These are phyloP conservation scores for Myotis planiceps DNA, from an alignment of 2,797 vertebrate species.

Conservation along the genomic window DNA sequence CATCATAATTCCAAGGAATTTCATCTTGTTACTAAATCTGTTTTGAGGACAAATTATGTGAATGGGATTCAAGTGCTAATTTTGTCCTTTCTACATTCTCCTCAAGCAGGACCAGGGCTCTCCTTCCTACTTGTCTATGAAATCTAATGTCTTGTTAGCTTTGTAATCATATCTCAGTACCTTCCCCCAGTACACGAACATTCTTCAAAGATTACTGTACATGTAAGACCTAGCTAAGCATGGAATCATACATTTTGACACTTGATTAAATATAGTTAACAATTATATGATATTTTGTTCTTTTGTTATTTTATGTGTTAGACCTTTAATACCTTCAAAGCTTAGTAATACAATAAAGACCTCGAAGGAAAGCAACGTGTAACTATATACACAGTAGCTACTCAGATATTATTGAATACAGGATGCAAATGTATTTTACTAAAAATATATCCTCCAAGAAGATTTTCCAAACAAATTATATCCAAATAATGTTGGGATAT, in stretches of 20 bases:
- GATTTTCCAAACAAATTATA: background rate
- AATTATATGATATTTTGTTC: background rate
- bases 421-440: background rate
- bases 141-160: background rate
- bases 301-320: background rate
- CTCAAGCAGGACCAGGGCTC: background rate
- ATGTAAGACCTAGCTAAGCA: background rate
- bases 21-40: background rate
- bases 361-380: background rate
- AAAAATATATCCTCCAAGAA: background rate
- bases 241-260: background rate
- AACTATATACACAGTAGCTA: background rate
- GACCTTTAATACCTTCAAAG: background rate
- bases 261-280: background rate
- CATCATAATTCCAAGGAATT: conserved; percentile 24
- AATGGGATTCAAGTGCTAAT: background rate
- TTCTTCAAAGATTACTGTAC: background rate
- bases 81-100: background rate
- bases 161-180: background rate
- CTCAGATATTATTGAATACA: background rate
- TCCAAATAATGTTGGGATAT: background rate
- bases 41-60: background rate
- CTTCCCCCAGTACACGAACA: background rate
- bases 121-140: background rate
- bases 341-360: background rate